These are phyloP conservation scores for Odocoileus hemionus DNA, from an alignment of 2,113 vertebrate genomes.

Conservation along the genomic window DNA sequence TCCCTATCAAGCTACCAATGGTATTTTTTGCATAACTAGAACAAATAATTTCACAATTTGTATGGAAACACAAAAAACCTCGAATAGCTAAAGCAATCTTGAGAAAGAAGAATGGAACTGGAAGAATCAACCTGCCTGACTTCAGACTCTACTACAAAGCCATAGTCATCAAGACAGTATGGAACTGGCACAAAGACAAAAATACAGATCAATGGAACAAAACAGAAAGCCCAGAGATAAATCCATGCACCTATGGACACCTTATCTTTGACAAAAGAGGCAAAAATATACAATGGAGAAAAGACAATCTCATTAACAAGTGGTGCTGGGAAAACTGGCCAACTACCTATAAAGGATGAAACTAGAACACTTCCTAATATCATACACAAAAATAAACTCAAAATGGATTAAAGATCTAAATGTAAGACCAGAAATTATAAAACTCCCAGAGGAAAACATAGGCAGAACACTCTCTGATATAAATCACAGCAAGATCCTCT, in stretches of 20 bases:
- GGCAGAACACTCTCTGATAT: neutral
- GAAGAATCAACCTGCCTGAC: neutral
- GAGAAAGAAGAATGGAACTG: neutral
- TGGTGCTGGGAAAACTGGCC: neutral
- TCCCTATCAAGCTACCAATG: neutral
- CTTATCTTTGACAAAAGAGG: neutral
- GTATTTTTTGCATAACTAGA: neutral
- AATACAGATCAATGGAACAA: neutral
- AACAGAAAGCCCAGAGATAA: neutral
- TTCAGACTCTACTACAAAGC: neutral
- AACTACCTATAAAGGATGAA: neutral
- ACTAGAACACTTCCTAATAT: neutral
- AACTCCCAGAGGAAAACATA: neutral
- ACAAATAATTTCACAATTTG: neutral
- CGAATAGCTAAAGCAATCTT: neutral
- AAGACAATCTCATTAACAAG: neutral
- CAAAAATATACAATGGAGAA: neutral
- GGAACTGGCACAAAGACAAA: neutral
- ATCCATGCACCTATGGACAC: neutral
- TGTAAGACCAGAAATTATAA: neutral
- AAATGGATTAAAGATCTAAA: neutral
- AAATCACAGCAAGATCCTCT: neutral
- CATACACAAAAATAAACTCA: neutral
- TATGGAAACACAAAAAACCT: neutral
- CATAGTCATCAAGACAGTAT: neutral